Percentiles rank a stretch among this genome's conserved stretches.
These are phyloP conservation scores for Todiramphus chloris DNA, from an alignment of 2,113 vertebrate genomes.

Conservation along the genomic window DNA sequence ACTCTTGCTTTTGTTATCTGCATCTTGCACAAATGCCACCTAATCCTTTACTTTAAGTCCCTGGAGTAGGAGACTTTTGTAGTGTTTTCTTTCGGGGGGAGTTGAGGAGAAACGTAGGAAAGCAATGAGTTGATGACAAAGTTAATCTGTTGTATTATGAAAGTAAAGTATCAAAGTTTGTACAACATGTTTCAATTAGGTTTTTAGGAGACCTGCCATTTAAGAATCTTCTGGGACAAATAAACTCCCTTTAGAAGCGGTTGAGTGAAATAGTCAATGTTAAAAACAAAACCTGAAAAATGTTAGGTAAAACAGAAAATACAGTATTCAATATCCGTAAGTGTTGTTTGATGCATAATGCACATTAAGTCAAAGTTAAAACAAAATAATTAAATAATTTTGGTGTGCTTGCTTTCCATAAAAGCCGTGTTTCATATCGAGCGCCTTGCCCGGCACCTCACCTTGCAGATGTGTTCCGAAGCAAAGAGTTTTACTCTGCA, in stretches of 20 bases:
- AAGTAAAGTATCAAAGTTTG: conserved; percentile 40
- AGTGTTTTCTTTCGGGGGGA: conserved; percentile 50
- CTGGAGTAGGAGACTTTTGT: conserved; percentile 62
- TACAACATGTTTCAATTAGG: background rate
- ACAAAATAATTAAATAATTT: background rate
- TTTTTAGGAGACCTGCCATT: background rate
- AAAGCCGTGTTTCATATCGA: background rate
- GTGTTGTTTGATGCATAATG: background rate
- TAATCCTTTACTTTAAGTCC: conserved; percentile 77
- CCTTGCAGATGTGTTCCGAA: background rate
- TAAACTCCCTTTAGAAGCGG: background rate
- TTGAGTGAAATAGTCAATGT: background rate
- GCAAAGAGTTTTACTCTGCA: background rate
- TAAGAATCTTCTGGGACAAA: background rate
- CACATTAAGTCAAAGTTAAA: background rate
- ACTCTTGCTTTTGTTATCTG: conserved; percentile 82
- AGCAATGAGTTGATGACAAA: conserved; percentile 57
- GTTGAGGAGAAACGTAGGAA: conserved; percentile 41
- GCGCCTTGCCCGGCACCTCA: background rate
- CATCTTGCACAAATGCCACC: conserved; percentile 79
- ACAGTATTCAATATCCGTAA: fast-evolving
- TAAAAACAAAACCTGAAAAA: background rate
- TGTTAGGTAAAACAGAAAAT: background rate
- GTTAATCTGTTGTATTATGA: conserved; percentile 66
- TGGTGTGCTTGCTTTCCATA: background rate